Percentiles rank a stretch among this genome's conserved stretches.
These are phyloP conservation scores for Pantelozetes paolii DNA, from an alignment of 2,888 invertebrate species.

Conservation along the genomic window DNA sequence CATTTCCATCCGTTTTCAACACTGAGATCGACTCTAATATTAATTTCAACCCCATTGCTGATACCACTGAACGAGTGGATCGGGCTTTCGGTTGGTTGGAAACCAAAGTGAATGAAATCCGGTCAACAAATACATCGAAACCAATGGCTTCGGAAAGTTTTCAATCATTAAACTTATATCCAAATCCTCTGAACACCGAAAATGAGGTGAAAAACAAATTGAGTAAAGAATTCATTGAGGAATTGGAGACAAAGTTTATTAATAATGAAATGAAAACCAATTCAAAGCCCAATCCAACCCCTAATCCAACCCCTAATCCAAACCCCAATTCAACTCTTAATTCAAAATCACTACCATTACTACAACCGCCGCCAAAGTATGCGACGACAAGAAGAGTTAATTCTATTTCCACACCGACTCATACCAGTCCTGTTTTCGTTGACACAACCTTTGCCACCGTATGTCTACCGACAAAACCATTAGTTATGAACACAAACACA, in stretches of 20 bases:
- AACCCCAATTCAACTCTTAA: slow-evolving; percentile 26
- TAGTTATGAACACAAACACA: background rate
- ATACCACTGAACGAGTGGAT: background rate
- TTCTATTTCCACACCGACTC: background rate
- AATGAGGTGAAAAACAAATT: background rate
- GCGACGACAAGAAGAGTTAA: background rate
- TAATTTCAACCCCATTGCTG: background rate
- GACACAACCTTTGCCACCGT: slow-evolving; percentile 16
- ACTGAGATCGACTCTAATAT: background rate
- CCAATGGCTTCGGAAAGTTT: background rate
- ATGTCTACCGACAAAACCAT: background rate
- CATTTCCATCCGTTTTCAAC: background rate
- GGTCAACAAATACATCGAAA: background rate
- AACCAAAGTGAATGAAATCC: slow-evolving; percentile 23
- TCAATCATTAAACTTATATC: background rate
- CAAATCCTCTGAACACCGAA: background rate
- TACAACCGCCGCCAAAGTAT: slow-evolving; percentile 39
- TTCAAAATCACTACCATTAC: background rate
- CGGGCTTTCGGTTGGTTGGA: slow-evolving; percentile 35
- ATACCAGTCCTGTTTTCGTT: background rate
- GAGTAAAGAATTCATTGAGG: slow-evolving; percentile 41
- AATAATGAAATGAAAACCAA: slow-evolving; percentile 10
- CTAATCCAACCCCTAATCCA: background rate
- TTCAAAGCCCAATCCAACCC: background rate
- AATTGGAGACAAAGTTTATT: slow-evolving; percentile 40